Base-by-base conservation (phyloP, 2,113 vertebrate genomes). In the Cebidichthys violaceus region DNA sequence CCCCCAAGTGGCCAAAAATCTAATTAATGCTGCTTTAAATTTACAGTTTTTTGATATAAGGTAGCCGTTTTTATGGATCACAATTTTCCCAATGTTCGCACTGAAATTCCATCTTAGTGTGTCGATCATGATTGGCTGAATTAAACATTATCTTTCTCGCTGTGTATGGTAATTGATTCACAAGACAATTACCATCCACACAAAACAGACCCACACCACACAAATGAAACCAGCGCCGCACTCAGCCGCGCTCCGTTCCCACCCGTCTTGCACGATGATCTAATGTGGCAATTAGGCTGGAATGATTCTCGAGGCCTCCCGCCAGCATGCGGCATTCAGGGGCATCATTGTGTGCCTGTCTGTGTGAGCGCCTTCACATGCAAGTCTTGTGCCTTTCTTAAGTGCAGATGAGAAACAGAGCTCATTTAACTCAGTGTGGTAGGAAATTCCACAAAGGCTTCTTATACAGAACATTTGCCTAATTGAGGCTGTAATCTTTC, bases 261-360 rank as follows among this genome's bases (percentile, higher is more conserved):
- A 67, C 61, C 68, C 80, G 18, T 83, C 67, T 84, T 83, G 86
- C 89, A 91, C 8, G 65, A 64, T 13, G 85, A 91, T 92, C 89
- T 88, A 68, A 89, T 33, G 6, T 6, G 20, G 20, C 31, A 62
- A 29, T 90, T 72, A 55, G 39, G n/a, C 65, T 47, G 74, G 79
- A 83, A 45, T 70, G 68, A 78, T 66, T 57, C 54, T 62, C 9
- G 24, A 57, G 77, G 85, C 75, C 50, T 65, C 24, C 39, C 59
- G 75, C 76, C 78, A 74, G 73, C 11, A 1, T 29, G 29, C 57
- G 6, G 54, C 50, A 13, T 17, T 65, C 33, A 2, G 47, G 66
- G 62, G 52, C 78, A 60, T 76, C 37, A 6, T 7, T 39, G 67
- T 59, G 4, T 59, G 54, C 13, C 1, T 39, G 20, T 43, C 2